Percentiles rank a stretch among this genome's conserved stretches.
Evolutionary conservation across 2,113 vertebrate genomes (phyloP).

Genomic region (Catharus bicknelli): DNA sequence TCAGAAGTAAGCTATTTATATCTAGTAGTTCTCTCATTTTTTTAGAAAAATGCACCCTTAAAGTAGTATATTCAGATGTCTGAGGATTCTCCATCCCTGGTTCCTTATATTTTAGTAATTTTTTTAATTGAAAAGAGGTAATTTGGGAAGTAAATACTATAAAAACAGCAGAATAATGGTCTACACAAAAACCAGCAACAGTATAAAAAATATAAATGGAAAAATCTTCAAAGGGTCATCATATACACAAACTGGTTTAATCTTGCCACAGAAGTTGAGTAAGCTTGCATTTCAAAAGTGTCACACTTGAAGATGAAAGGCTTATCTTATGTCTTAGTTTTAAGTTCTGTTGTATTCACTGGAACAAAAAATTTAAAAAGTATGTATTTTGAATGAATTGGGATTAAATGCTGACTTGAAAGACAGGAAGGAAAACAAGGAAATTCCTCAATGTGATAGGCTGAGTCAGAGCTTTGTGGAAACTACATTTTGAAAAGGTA

Average conservation of each 20-base stretch:
- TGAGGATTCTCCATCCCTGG: background rate
- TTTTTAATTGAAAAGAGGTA: background rate
- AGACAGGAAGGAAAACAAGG: background rate
- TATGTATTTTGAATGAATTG: background rate
- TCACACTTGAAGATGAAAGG: background rate
- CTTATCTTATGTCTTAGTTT: background rate
- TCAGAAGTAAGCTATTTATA: background rate
- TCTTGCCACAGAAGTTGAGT: background rate
- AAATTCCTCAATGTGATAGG: background rate
- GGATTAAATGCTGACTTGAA: background rate
- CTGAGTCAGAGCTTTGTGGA: background rate
- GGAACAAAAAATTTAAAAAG: background rate
- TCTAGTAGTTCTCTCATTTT: background rate
- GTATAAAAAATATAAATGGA: background rate
- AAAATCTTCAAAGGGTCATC: background rate
- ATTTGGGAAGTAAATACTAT: background rate
- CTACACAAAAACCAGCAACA: rapidly evolving
- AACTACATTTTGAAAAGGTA: background rate
- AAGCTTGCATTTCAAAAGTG: background rate
- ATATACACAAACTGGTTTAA: background rate
- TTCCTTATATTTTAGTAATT: background rate
- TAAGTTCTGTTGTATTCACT: background rate
- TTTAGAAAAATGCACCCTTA: background rate
- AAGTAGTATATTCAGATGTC: background rate
- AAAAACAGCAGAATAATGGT: background rate